These are phyloP conservation scores for Nibea coibor DNA, from an alignment of 2,113 vertebrate species.

Conservation along the genomic window DNA sequence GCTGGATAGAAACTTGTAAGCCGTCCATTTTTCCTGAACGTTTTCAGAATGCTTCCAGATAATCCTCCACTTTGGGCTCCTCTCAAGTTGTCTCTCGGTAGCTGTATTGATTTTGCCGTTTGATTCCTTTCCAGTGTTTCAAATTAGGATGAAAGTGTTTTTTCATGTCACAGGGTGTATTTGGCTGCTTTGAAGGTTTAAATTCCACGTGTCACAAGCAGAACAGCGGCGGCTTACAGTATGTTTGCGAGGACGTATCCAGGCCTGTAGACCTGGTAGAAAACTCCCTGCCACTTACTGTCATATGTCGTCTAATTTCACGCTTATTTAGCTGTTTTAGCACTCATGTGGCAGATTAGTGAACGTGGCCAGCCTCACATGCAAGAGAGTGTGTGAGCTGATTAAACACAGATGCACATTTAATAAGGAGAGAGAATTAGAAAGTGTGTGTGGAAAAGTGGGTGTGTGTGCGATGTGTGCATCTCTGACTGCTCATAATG, in stretches of 20 bases:
- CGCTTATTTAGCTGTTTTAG: conserved; percentile 49
- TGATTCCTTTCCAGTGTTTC: neutral
- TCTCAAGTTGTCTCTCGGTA: neutral
- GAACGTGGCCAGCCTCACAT: neutral
- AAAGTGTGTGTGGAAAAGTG: neutral
- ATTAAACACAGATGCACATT: conserved; percentile 46
- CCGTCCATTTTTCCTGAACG: neutral
- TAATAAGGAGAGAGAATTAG: conserved; percentile 34
- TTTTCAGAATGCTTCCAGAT: neutral
- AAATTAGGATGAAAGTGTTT: neutral
- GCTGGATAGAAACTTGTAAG: neutral
- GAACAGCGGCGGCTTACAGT: neutral
- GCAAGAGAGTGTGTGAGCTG: conserved; percentile 37
- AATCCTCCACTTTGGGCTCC: neutral
- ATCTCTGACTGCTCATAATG: neutral
- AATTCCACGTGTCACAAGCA: neutral
- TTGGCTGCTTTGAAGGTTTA: neutral
- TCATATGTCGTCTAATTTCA: conserved; percentile 42
- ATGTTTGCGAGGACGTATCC: neutral
- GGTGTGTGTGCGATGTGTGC: neutral
- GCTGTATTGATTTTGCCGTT: neutral
- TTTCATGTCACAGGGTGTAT: neutral
- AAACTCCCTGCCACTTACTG: conserved; percentile 17
- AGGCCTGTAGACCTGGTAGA: neutral
- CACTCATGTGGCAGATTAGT: conserved; percentile 29